phyloP scores from a whole-genome alignment of 2,797 vertebrate genomes.

The Scyliorhinus canicula region DNA sequence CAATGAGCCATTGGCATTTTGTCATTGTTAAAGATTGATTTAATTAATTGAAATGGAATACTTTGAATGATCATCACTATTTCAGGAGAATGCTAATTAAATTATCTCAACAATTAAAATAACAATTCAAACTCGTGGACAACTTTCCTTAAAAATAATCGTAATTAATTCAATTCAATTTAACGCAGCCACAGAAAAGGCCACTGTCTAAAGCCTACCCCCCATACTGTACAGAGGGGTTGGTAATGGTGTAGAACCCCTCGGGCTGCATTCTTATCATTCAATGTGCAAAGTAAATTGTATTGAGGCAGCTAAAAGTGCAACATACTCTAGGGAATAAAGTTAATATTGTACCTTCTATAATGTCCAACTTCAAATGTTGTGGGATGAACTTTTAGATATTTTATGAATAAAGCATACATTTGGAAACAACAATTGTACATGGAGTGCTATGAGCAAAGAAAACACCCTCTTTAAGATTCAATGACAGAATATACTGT shows the following conservation, averaged over 20 bases:
- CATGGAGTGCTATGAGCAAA: background rate
- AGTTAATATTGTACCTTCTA: too few species aligned
- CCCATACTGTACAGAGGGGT: too few species aligned
- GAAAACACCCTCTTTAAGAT: background rate
- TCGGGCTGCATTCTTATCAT: too few species aligned
- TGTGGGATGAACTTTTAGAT: too few species aligned
- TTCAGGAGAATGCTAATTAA: background rate
- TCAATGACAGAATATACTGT: background rate
- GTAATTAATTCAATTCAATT: background rate
- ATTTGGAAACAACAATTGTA: background rate
- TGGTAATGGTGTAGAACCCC: too few species aligned
- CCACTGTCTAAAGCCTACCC: too few species aligned
- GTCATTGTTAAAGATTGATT: background rate
- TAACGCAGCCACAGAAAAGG: too few species aligned
- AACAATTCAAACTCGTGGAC: background rate
- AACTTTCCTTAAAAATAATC: background rate
- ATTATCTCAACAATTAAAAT: background rate
- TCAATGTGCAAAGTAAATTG: too few species aligned
- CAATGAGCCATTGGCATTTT: background rate
- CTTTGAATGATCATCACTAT: background rate
- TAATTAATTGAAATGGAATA: background rate
- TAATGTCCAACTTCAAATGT: too few species aligned
- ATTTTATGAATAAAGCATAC: too few species aligned
- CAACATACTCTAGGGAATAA: too few species aligned
- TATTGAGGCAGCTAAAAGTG: too few species aligned